Evolutionary conservation across 2,113 vertebrate species (phyloP).

Genomic region (Sminthopsis crassicaudata): DNA sequence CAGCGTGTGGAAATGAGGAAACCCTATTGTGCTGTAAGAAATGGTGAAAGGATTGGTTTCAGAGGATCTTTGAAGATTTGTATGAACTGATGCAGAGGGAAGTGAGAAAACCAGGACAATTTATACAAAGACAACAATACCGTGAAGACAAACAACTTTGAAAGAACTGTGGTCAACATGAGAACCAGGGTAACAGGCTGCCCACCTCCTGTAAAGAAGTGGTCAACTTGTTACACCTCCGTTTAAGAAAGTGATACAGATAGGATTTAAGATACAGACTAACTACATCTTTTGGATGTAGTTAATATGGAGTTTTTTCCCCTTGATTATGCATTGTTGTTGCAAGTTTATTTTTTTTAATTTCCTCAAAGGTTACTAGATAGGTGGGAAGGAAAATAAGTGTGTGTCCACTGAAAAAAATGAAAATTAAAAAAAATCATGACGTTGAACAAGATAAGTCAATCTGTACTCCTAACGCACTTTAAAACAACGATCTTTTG

Average conservation of each 20-base stretch:
- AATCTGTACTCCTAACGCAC: background rate
- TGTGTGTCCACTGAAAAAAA: background rate
- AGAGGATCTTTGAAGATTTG: background rate
- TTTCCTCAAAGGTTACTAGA: background rate
- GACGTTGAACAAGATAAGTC: background rate
- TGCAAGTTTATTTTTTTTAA: background rate
- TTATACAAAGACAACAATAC: background rate
- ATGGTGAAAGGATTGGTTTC: background rate
- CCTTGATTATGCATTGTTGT: background rate
- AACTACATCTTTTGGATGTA: background rate
- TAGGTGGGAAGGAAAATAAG: background rate
- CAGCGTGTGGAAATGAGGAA: background rate
- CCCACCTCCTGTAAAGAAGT: background rate
- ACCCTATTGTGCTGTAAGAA: background rate
- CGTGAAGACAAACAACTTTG: background rate
- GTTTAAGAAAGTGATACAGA: background rate
- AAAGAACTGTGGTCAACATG: background rate
- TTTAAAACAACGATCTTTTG: slow-evolving; percentile 29
- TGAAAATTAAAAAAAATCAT: background rate
- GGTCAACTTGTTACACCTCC: background rate
- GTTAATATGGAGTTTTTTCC: background rate
- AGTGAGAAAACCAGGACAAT: background rate
- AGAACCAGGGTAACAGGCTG: background rate
- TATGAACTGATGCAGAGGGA: background rate
- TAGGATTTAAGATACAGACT: background rate